These are phyloP conservation scores for Dascillus cervinus DNA, from an alignment of 2,888 invertebrate species.

Conservation along the genomic window DNA sequence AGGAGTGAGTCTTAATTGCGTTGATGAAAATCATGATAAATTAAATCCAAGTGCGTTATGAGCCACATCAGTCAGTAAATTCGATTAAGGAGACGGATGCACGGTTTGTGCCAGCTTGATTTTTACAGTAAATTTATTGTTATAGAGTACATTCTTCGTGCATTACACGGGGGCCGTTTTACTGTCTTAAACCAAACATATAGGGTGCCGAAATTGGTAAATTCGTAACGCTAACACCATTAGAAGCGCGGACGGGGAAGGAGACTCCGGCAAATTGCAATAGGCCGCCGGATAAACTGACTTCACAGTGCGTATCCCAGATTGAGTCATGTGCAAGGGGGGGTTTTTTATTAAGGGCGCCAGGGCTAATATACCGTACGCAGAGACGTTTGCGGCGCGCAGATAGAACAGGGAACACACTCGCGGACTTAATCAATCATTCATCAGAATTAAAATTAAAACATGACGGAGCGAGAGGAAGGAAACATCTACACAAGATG, in stretches of 20 bases:
- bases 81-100: no score
- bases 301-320: slow-evolving; percentile 44
- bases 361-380: slow-evolving; percentile 27
- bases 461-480: slow-evolving; percentile 19
- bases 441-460: slow-evolving; percentile 34
- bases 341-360: slow-evolving; percentile 31
- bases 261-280: slow-evolving; percentile 35
- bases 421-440: slow-evolving; percentile 30
- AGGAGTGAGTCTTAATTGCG: no score
- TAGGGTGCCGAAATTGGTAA: slow-evolving; percentile 45
- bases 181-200: slow-evolving; percentile 33
- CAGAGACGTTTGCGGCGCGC: slow-evolving; percentile 14
- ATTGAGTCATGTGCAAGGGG: slow-evolving; percentile 38
- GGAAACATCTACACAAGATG: slow-evolving; percentile 32
- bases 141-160: slow-evolving; percentile 39
- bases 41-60: no score
- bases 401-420: slow-evolving; percentile 20
- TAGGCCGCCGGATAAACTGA: slow-evolving; percentile 40
- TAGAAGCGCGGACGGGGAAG: slow-evolving; percentile 25
- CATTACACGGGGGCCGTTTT: slow-evolving; percentile 34
- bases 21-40: no score
- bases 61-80: no score
- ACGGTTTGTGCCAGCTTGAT: no score
- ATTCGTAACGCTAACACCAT: slow-evolving; percentile 46
- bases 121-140: no score